Evolutionary conservation across 1,140 invertebrate genomes (phyloP), one percentile per base, ranked within the genome.

Genomic region (Drosophila obscura): DNA sequence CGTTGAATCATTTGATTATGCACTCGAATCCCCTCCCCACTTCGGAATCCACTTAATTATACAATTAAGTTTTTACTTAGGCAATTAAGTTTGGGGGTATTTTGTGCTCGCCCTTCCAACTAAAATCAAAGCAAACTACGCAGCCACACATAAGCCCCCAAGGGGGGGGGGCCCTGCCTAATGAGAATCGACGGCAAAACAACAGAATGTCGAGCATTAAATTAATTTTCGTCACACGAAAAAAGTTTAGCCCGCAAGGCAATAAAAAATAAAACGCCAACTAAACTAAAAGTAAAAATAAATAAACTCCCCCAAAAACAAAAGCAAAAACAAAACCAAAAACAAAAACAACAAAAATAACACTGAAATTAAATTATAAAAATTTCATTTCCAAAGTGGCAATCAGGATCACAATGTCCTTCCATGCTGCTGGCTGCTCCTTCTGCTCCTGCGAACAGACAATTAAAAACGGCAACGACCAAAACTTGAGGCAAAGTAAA

Each of bases 401-500:
- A 85, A 80, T 84, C 72, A 73, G 57, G 45, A 51, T 72, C 9
- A 39, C 56, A 63, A 39, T 61, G 72, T 77, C 60, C 45, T 63
- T 68, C 45, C 5, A 0, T n/a, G 48, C 28, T 60, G 11, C 48
- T n/a, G 49, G 9, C 15, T 16, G 31, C 26, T 57, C 49, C 19
- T 45, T 16, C 46, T 35, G 8, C 44, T 44, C 39, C 61, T 66
- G 74, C 66, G 82, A 81, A 82, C 79, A 82, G 64, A 77, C 79
- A 82, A 82, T 84, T 84, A 73, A 85, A 85, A 80, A 66, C 56
- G 67, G 44, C 67, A 76, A 62, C 65, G 69, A 69, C 58, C 71
- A 49, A 45, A 63, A 67, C 46, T 53, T 53, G 41, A 56, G 52
- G 53, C 35, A 53, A 35, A 51, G 22, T 13, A 28, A 22, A 5